phyloP scores from a whole-genome alignment of 2,888 invertebrate genomes.

The Tortricodes alternella region DNA sequence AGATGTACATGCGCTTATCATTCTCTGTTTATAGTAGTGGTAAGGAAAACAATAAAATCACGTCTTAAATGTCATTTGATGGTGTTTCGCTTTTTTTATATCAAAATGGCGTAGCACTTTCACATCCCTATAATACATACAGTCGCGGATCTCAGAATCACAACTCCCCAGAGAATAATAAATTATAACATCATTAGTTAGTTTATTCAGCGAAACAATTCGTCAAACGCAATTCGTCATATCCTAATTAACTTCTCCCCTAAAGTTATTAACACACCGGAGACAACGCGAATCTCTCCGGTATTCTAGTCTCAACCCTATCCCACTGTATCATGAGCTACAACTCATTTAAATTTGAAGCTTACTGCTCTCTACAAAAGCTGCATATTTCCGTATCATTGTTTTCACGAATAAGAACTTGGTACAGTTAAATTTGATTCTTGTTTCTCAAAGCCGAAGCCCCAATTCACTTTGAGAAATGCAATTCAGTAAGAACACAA shows the following conservation, averaged over 20 bases:
- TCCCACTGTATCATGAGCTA: no score
- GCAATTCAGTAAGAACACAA: neutral
- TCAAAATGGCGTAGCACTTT: no score
- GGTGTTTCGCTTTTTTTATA: no score
- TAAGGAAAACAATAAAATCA: no score
- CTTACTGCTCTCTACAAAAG: neutral
- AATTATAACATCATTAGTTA: no score
- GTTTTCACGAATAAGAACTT: neutral
- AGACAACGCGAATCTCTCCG: slow-evolving; percentile 9
- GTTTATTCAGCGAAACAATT: neutral
- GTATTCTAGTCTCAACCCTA: slow-evolving; percentile 16
- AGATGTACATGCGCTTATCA: no score
- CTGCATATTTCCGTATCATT: neutral
- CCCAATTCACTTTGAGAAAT: neutral
- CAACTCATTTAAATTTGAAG: neutral
- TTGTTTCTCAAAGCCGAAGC: neutral
- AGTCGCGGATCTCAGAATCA: no score
- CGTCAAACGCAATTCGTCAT: slow-evolving; percentile 17
- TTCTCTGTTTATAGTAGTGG: no score
- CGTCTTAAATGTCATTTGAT: no score
- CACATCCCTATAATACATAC: no score
- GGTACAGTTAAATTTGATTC: slow-evolving; percentile 1
- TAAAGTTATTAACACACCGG: slow-evolving; percentile 7
- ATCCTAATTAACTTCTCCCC: slow-evolving; percentile 18
- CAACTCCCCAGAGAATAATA: no score